Conservation (phyloP, 1,140 invertebrate species). For the Apolygus lucorum region DNA sequence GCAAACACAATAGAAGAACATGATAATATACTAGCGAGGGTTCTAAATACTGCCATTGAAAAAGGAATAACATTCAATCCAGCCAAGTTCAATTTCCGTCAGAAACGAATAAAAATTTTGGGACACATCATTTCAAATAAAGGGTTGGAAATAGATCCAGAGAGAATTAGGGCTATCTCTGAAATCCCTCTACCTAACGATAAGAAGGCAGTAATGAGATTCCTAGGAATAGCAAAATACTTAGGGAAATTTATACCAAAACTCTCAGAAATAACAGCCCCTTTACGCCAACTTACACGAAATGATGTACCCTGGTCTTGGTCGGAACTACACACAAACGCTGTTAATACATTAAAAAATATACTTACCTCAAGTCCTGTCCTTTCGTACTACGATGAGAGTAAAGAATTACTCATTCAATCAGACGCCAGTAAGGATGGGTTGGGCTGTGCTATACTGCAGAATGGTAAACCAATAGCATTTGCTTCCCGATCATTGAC, state of each 20-base stretch:
- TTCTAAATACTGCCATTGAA: constrained; percentile 30
- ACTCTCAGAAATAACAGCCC: constrained; percentile 5
- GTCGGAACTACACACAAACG: constrained; percentile 1
- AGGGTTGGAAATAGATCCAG: constrained; percentile 38
- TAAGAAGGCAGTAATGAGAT: constrained; percentile 25
- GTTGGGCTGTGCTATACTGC: not conserved
- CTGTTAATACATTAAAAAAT: not conserved
- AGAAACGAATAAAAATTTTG: constrained; percentile 40
- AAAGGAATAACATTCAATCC: constrained; percentile 23
- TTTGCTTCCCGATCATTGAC: constrained; percentile 7
- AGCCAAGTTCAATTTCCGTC: constrained; percentile 38
- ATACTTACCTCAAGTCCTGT: constrained; percentile 15
- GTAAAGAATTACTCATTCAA: constrained; percentile 6
- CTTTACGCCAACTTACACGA: constrained; percentile 1
- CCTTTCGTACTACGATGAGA: constrained; percentile 12
- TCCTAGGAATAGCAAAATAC: constrained; percentile 18
- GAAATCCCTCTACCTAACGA: constrained; percentile 36
- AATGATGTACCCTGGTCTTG: constrained; percentile 7
- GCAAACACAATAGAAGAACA: constrained; percentile 31
- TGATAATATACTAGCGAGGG: constrained; percentile 31
- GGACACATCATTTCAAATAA: constrained; percentile 36
- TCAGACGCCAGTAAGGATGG: constrained; percentile 15
- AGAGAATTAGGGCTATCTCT: constrained; percentile 38
- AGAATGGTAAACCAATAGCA: constrained; percentile 5
- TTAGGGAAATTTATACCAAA: constrained; percentile 17